Evolutionary conservation across 1,140 invertebrate genomes (phyloP).

Genomic region (Drosophila pectinifera): DNA sequence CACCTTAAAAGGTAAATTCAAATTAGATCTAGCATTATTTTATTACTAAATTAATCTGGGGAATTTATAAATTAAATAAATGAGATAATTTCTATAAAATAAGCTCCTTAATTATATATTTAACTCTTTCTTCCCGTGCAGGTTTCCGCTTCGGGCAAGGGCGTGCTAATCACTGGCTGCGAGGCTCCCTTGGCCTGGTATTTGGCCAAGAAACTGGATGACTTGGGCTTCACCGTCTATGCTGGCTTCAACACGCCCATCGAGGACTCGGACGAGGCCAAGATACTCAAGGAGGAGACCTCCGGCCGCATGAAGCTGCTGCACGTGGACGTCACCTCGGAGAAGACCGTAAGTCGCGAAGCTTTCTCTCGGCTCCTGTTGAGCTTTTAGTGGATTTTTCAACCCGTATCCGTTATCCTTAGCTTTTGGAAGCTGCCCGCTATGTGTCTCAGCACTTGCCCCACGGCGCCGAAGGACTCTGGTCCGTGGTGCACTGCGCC

Average conservation of each 20-base stretch:
- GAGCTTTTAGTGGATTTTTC: slow-evolving; percentile 24
- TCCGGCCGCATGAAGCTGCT: slow-evolving; percentile 90
- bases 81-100: no score
- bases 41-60: no score
- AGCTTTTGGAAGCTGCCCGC: slow-evolving; percentile 90
- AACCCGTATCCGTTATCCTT: slow-evolving; percentile 6
- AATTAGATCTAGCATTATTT: no score
- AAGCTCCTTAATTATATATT: not conserved
- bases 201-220: slow-evolving; percentile 90
- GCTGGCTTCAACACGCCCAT: slow-evolving; percentile 90
- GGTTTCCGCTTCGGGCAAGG: slow-evolving; percentile 92
- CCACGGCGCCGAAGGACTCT: slow-evolving; percentile 91
- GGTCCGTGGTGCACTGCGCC: slow-evolving; percentile 95
- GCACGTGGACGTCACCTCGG: slow-evolving; percentile 91
- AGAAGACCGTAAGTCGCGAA: slow-evolving; percentile 86
- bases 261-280: slow-evolving; percentile 88
- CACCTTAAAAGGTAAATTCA: no score
- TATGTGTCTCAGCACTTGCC: slow-evolving; percentile 92
- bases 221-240: slow-evolving; percentile 93
- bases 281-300: slow-evolving; percentile 90
- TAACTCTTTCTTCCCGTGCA: slow-evolving; percentile 72
- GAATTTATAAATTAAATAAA: no score
- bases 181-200: slow-evolving; percentile 92
- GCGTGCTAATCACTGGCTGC: slow-evolving; percentile 93
- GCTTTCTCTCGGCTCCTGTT: not conserved